Conservation (phyloP, 2,113 vertebrate genomes). For the Numenius arquata region DNA sequence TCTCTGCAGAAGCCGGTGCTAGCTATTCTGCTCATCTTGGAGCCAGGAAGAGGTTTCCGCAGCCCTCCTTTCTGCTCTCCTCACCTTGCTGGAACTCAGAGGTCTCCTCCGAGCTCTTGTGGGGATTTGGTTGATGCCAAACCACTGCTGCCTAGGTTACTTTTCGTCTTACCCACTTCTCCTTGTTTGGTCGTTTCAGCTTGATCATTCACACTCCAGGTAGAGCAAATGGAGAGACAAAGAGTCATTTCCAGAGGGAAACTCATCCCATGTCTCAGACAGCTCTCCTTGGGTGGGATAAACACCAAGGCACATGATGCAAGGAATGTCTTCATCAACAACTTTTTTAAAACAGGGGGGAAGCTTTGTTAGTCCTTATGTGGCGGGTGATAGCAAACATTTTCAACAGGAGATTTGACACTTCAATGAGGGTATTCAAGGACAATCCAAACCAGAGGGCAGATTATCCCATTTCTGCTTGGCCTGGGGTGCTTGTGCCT, state of each 20-base stretch:
- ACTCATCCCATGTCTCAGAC: not conserved
- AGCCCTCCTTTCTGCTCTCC: not conserved
- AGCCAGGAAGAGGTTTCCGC: not conserved
- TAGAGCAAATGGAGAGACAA: not conserved
- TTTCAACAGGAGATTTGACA: not conserved
- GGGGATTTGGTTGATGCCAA: not conserved
- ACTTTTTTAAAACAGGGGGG: not conserved
- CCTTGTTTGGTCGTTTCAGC: not conserved
- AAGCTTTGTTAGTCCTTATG: not conserved
- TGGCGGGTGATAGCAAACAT: not conserved
- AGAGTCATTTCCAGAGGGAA: not conserved
- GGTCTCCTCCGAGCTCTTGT: not conserved
- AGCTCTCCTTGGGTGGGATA: not conserved
- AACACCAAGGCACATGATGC: not conserved
- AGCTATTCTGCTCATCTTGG: not conserved
- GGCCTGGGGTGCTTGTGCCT: not conserved
- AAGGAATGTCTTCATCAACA: not conserved
- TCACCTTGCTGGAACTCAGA: not conserved
- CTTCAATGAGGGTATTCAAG: not conserved
- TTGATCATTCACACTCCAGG: not conserved
- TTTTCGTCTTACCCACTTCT: not conserved
- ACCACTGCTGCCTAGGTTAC: not conserved
- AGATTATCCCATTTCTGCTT: slow-evolving; percentile 1
- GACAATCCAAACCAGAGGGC: not conserved
- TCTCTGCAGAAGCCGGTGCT: not conserved